Percentiles rank a stretch among this genome's conserved stretches.
Evolutionary conservation across 2,113 vertebrate genomes (phyloP).

Genomic region (Strix uralensis): DNA sequence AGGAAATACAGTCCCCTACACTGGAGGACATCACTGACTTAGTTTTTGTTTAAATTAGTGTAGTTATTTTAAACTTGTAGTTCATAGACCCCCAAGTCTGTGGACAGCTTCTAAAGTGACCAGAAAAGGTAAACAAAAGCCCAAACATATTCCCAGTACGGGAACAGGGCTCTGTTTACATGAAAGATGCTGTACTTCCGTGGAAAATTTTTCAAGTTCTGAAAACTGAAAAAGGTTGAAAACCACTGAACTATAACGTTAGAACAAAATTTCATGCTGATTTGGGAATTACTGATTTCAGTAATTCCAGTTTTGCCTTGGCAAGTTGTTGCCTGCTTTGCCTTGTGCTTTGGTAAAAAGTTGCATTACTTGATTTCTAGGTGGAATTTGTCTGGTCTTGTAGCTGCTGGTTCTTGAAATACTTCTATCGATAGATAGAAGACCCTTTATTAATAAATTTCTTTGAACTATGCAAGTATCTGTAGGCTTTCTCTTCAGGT

Average conservation of each 20-base stretch:
- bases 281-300: background rate
- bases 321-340: background rate
- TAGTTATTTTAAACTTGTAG: background rate
- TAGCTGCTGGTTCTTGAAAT: background rate
- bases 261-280: background rate
- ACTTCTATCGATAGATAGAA: background rate
- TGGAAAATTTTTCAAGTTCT: background rate
- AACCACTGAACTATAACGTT: background rate
- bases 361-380: background rate
- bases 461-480: constrained; percentile 5
- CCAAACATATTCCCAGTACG: background rate
- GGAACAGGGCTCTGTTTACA: background rate
- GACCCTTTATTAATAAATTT: constrained; percentile 11
- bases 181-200: background rate
- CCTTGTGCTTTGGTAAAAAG: background rate
- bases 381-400: background rate
- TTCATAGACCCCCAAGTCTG: background rate
- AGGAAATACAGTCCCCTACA: background rate
- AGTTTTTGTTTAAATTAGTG: background rate
- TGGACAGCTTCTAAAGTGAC: background rate
- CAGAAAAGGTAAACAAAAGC: background rate
- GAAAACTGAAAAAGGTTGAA: background rate
- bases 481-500: constrained; percentile 23
- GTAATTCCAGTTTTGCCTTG: background rate
- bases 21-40: background rate